These are phyloP conservation scores for Zaprionus taronus DNA, from an alignment of 1,140 invertebrate species.

Conservation along the genomic window DNA sequence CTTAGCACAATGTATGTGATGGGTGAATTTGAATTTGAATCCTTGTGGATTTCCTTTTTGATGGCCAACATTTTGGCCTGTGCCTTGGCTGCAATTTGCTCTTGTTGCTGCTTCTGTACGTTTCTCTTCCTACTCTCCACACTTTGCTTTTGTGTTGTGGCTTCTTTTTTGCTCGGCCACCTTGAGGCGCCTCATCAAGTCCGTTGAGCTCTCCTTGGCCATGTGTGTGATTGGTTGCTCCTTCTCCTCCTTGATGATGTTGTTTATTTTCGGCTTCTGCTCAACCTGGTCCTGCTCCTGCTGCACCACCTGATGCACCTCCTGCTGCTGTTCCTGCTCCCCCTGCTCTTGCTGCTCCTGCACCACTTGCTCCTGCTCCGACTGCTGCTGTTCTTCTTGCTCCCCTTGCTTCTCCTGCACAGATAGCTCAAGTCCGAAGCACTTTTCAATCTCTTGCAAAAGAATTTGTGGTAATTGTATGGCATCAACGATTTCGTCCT, in stretches of 20 bases:
- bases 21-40: not conserved
- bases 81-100: not conserved
- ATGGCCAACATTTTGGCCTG: not conserved
- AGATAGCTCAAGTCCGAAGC: conserved; percentile 63
- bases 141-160: not conserved
- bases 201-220: conserved; percentile 30
- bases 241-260: not conserved
- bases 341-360: not conserved
- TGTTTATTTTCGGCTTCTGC: no score
- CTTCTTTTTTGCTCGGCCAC: conserved; percentile 37
- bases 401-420: not conserved
- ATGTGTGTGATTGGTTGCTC: conserved; percentile 1
- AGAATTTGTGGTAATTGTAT: conserved; percentile 64
- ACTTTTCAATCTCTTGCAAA: conserved; percentile 72
- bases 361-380: not conserved
- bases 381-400: not conserved
- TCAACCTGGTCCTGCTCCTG: not conserved
- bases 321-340: not conserved
- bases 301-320: not conserved
- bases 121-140: not conserved
- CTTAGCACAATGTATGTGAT: conserved; percentile 44
- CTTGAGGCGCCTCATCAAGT: conserved; percentile 45
- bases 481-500: conserved; percentile 75
- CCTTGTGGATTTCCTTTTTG: conserved; percentile 22
- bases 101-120: not conserved